These are phyloP conservation scores for Aspidiotus destructor DNA, from an alignment of 2,888 invertebrate species.

Conservation along the genomic window DNA sequence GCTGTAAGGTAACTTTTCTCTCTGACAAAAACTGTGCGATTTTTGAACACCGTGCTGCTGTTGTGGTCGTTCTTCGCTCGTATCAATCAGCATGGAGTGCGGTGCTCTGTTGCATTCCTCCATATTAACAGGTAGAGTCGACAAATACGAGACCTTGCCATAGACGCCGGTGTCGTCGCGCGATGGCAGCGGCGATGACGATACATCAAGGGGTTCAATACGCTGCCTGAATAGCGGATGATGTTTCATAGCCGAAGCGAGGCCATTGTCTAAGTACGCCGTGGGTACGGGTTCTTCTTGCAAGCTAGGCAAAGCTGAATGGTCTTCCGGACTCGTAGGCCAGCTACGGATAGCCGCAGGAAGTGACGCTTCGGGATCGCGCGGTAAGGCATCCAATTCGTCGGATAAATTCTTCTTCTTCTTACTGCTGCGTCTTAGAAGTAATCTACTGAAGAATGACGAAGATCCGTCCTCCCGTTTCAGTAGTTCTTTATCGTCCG, in stretches of 20 bases:
- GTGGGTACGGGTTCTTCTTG: neutral
- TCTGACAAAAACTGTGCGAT: constrained; percentile 57
- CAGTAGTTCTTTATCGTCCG: constrained; percentile 37
- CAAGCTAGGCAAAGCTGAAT: neutral
- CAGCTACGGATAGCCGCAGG: constrained; percentile 10
- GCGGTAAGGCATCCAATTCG: constrained; percentile 24
- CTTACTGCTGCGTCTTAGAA: constrained; percentile 60
- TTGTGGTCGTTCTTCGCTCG: neutral
- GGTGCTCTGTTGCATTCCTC: neutral
- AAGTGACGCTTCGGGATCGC: neutral
- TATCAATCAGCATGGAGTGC: neutral
- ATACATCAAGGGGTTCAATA: constrained; percentile 48
- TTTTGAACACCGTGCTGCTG: constrained; percentile 47
- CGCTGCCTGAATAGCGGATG: constrained; percentile 48
- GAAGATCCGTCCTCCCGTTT: constrained; percentile 40
- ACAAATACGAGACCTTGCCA: constrained; percentile 2
- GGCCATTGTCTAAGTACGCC: constrained; percentile 5
- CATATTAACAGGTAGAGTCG: constrained; percentile 17
- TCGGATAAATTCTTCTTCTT: constrained; percentile 49
- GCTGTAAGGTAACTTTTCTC: constrained; percentile 32
- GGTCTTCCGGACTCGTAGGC: constrained; percentile 14
- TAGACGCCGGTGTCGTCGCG: neutral
- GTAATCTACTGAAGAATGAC: constrained; percentile 54
- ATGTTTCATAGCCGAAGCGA: constrained; percentile 20
- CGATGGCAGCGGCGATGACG: constrained; percentile 43